Conservation (phyloP, 2,888 invertebrate genomes). For the Muscina levida region DNA sequence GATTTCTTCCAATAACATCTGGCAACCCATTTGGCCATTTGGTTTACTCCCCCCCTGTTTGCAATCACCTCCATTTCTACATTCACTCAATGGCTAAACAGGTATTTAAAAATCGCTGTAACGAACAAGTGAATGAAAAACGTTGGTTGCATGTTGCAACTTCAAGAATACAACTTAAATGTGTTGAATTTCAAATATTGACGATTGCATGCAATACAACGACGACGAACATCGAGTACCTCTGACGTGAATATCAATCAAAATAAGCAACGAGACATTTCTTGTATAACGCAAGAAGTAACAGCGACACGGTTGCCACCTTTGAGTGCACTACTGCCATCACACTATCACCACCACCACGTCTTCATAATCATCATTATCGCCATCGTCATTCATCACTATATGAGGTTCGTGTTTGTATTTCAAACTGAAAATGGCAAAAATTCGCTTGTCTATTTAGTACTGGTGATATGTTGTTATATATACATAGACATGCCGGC, state of each 20-base stretch:
- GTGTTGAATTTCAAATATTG: conserved; percentile 49
- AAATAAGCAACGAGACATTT: conserved; percentile 26
- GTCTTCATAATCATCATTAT: background rate
- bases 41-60: no score
- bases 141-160: conserved; percentile 28
- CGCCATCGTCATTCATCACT: background rate
- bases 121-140: conserved; percentile 16
- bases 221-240: background rate
- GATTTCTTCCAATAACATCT: background rate
- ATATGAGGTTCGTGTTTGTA: background rate
- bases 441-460: conserved; percentile 3
- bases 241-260: conserved; percentile 36
- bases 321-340: background rate
- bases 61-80: no score
- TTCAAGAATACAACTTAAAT: conserved; percentile 37
- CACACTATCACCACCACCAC: background rate
- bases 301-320: background rate
- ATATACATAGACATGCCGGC: conserved; percentile 1
- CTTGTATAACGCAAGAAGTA: background rate
- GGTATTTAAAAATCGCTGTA: conserved; percentile 21
- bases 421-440: background rate
- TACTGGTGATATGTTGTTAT: background rate
- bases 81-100: conserved; percentile 8
- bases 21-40: background rate
- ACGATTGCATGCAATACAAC: conserved; percentile 30